phyloP scores from a whole-genome alignment of 1,140 invertebrate genomes.

The Steinernema khuongi region DNA sequence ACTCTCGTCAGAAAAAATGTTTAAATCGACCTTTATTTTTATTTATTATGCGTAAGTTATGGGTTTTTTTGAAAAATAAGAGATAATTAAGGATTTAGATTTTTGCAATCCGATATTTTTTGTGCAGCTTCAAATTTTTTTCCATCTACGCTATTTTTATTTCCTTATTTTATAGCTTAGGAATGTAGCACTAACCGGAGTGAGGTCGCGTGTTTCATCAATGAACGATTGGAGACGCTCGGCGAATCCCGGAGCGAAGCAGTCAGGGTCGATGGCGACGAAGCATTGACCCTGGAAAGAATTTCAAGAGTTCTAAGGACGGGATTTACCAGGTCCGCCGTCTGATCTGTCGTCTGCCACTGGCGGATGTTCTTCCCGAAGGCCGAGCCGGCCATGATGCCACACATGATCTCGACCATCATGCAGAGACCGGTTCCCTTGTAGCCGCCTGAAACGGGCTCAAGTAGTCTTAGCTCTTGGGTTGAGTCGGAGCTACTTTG shows the following conservation, averaged over 20 bases:
- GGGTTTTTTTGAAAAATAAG: too few relatives aligned
- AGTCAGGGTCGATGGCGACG: constrained; percentile 75
- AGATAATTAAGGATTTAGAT: too few relatives aligned
- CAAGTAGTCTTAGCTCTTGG: too few relatives aligned
- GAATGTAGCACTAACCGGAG: constrained; percentile 58
- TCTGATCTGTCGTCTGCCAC: constrained; percentile 68
- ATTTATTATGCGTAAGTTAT: too few relatives aligned
- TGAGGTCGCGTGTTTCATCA: constrained; percentile 57
- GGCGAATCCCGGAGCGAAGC: constrained; percentile 74
- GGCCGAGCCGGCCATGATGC: constrained; percentile 60
- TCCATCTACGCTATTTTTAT: too few relatives aligned
- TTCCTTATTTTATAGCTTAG: too few relatives aligned
- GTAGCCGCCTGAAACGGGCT: constrained; percentile 66
- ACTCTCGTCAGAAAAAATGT: too few relatives aligned
- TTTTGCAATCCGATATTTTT: too few relatives aligned
- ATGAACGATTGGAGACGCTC: constrained; percentile 68
- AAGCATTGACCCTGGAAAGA: constrained; percentile 72
- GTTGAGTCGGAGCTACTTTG: too few relatives aligned
- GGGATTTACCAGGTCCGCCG: constrained; percentile 68
- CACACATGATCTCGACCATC: constrained; percentile 72
- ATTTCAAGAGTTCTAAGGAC: not conserved
- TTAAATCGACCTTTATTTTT: too few relatives aligned
- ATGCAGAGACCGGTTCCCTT: constrained; percentile 82
- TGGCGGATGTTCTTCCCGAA: constrained; percentile 67
- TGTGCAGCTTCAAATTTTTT: too few relatives aligned